phyloP scores from a whole-genome alignment of 1,140 invertebrate genomes.

The Oscheius sp. region DNA sequence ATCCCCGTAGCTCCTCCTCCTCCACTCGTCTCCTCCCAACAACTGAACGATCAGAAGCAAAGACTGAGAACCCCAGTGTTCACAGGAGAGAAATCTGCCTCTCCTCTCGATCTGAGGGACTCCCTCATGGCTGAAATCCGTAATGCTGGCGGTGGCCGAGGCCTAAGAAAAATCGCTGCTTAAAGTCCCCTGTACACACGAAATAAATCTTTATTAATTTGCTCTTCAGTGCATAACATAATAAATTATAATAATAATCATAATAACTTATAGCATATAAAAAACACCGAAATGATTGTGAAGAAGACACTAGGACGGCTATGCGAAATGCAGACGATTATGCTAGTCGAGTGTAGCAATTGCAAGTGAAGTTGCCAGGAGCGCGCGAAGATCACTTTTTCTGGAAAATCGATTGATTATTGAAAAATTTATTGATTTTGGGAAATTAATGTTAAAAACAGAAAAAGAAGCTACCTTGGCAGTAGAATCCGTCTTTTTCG shows the following conservation, averaged over 20 bases:
- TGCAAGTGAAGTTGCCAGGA: not conserved
- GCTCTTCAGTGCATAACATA: conserved; percentile 13
- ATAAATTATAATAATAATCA: not conserved
- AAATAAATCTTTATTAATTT: conserved; percentile 6
- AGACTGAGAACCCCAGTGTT: not conserved
- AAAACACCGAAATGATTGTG: not conserved
- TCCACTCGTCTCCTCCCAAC: not conserved
- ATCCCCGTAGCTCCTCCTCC: not conserved
- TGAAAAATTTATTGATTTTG: not conserved
- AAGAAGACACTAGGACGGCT: not conserved
- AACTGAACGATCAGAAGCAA: not conserved
- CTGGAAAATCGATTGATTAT: not conserved
- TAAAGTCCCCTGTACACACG: no score
- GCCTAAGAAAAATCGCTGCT: not conserved
- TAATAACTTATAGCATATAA: conserved; percentile 8
- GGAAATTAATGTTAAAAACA: not conserved
- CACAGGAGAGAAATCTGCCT: not conserved
- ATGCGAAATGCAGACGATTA: not conserved
- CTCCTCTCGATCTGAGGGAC: not conserved
- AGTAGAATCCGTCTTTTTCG: conserved; percentile 33
- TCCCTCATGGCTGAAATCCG: not conserved
- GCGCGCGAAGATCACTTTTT: not conserved
- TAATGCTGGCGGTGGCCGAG: not conserved
- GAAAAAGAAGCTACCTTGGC: conserved; percentile 17
- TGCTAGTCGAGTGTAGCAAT: conserved; percentile 5